Evolutionary conservation across 1,140 invertebrate species (phyloP).

Genomic region (Drosophila tristis): DNA sequence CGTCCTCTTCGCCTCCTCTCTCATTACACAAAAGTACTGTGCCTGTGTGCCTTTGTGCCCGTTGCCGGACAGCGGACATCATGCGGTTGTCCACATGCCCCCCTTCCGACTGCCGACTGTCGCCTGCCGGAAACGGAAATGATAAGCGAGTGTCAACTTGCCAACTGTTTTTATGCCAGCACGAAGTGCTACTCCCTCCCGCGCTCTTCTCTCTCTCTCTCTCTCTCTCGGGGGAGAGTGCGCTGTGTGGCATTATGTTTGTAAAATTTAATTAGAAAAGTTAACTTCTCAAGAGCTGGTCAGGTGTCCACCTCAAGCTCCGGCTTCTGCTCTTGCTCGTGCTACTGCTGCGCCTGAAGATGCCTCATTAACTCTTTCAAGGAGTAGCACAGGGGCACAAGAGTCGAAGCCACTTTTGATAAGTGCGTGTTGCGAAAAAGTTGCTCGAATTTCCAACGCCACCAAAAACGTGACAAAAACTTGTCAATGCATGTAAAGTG

Average conservation of each 20-base stretch:
- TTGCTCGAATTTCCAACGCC: slow-evolving; percentile 67
- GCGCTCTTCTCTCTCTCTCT: slow-evolving; percentile 10
- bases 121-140: slow-evolving; percentile 69
- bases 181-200: not conserved
- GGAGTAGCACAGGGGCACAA: slow-evolving; percentile 20
- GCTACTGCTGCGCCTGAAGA: slow-evolving; percentile 23
- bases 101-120: not conserved
- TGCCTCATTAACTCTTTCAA: slow-evolving; percentile 67
- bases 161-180: slow-evolving; percentile 50
- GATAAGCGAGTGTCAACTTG: slow-evolving; percentile 75
- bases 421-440: slow-evolving; percentile 73
- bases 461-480: slow-evolving; percentile 75
- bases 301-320: slow-evolving; percentile 39
- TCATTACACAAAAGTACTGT: slow-evolving; percentile 24
- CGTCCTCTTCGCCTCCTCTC: slow-evolving; percentile 1
- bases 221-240: not conserved
- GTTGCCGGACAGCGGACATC: slow-evolving; percentile 38
- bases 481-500: slow-evolving; percentile 50
- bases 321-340: not conserved
- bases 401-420: slow-evolving; percentile 77
- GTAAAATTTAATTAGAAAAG: slow-evolving; percentile 72
- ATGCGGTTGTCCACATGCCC: slow-evolving; percentile 40
- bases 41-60: no score
- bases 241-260: slow-evolving; percentile 32
- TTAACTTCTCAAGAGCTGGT: slow-evolving; percentile 47